Evolutionary conservation across 1,140 invertebrate species (phyloP).

Genomic region (Cotesia typhae): DNA sequence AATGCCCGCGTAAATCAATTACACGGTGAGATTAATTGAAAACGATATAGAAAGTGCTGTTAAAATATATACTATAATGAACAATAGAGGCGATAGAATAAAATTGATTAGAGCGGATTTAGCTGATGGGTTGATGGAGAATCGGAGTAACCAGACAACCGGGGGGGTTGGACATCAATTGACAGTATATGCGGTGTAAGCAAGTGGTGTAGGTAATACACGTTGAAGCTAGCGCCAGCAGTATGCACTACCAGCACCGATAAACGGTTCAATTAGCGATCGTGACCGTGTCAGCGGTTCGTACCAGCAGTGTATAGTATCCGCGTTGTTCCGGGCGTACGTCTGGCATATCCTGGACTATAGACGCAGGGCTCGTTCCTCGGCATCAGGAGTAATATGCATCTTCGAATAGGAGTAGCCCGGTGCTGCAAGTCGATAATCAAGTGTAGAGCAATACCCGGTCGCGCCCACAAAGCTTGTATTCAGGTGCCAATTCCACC

Average conservation of each 20-base stretch:
- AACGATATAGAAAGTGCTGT: no score
- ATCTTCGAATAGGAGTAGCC: slow-evolving; percentile 29
- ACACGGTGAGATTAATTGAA: no score
- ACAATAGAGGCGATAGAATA: background rate
- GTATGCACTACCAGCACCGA: background rate
- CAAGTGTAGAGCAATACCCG: slow-evolving; percentile 8
- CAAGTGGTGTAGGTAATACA: slow-evolving; percentile 36
- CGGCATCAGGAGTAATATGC: slow-evolving; percentile 24
- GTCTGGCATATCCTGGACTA: slow-evolving; percentile 17
- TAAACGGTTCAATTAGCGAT: slow-evolving; percentile 46
- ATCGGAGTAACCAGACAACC: background rate
- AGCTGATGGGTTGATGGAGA: background rate
- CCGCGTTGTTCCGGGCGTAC: slow-evolving; percentile 17
- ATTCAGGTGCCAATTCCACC: slow-evolving; percentile 32
- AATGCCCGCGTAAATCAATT: no score
- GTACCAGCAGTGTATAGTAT: slow-evolving; percentile 8
- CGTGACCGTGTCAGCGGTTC: slow-evolving; percentile 42
- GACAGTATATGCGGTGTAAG: slow-evolving; percentile 31
- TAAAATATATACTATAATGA: no score
- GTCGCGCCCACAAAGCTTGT: slow-evolving; percentile 21
- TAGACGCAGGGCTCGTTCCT: no score
- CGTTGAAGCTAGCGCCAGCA: slow-evolving; percentile 31
- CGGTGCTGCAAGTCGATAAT: slow-evolving; percentile 36
- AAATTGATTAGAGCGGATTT: slow-evolving; percentile 7
- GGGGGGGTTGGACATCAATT: background rate